phyloP scores from a whole-genome alignment of 1,140 invertebrate species.

The Aphelinus certus region DNA sequence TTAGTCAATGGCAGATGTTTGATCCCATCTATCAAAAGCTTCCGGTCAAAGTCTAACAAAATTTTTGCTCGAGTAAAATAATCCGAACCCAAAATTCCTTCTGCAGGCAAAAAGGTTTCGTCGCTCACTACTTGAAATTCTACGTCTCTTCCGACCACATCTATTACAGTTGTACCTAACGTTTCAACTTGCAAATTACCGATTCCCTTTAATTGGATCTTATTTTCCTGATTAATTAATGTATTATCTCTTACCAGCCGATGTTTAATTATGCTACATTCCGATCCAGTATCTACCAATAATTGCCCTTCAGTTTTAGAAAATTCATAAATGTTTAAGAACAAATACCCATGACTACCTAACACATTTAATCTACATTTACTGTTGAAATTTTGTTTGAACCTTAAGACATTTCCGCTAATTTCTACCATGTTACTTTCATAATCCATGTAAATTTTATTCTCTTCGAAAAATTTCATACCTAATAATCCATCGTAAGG shows the following conservation, averaged over 20 bases:
- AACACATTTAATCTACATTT: too few species aligned
- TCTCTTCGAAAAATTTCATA: too few species aligned
- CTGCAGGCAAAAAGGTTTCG: neutral
- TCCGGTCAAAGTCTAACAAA: too few species aligned
- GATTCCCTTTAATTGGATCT: neutral
- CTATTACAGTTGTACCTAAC: neutral
- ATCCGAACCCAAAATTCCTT: neutral
- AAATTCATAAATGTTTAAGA: neutral
- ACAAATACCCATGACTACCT: neutral
- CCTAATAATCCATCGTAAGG: too few species aligned
- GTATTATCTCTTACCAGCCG: too few species aligned
- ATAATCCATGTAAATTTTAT: too few species aligned
- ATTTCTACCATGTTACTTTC: too few species aligned
- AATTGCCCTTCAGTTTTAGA: neutral
- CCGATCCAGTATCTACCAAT: neutral
- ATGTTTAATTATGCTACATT: neutral
- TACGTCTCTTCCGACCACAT: neutral
- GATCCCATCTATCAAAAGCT: too few species aligned
- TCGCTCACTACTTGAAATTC: neutral
- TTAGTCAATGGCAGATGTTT: too few species aligned
- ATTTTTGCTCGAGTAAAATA: neutral
- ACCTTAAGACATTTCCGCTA: too few species aligned
- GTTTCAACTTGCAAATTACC: neutral
- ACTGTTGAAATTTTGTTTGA: too few species aligned
- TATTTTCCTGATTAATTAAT: too few species aligned